These are phyloP conservation scores for Onychomys leucogaster DNA, from an alignment of 2,797 vertebrate genomes.

Conservation along the genomic window DNA sequence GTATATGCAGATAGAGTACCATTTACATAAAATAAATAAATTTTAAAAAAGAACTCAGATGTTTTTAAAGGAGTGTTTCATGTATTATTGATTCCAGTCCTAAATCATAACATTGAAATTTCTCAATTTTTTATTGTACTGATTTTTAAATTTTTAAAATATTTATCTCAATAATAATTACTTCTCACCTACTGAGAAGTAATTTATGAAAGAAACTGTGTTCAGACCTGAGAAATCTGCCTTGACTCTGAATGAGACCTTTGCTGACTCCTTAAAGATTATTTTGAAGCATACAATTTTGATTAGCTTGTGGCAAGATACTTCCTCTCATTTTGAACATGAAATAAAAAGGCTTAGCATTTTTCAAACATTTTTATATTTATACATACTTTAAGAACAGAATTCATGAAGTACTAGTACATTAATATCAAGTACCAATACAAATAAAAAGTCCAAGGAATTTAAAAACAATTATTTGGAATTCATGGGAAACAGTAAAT, in stretches of 20 bases:
- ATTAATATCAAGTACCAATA: conserved; percentile 11
- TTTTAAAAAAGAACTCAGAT: too few relatives aligned
- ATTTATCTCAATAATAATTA: conserved; percentile 47
- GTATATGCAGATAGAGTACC: too few relatives aligned
- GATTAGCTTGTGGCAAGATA: conserved; percentile 7
- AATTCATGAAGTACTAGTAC: conserved; percentile 11
- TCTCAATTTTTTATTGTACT: background rate
- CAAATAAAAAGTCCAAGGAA: background rate
- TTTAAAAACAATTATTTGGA: conserved; percentile 34
- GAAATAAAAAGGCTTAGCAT: background rate
- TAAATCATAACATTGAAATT: background rate
- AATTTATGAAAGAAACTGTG: background rate
- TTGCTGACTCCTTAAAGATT: background rate
- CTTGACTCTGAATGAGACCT: background rate
- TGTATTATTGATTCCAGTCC: background rate
- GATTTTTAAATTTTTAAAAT: background rate
- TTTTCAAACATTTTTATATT: background rate
- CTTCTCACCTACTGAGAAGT: background rate
- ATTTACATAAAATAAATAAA: too few relatives aligned
- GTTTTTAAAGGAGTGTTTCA: background rate
- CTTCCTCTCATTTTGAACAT: conserved; percentile 8
- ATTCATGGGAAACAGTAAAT: background rate
- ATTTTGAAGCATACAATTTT: background rate
- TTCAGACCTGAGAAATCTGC: background rate
- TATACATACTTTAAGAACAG: background rate